Conservation (phyloP, 1,140 invertebrate species). For the Neodiprion fabricii region DNA sequence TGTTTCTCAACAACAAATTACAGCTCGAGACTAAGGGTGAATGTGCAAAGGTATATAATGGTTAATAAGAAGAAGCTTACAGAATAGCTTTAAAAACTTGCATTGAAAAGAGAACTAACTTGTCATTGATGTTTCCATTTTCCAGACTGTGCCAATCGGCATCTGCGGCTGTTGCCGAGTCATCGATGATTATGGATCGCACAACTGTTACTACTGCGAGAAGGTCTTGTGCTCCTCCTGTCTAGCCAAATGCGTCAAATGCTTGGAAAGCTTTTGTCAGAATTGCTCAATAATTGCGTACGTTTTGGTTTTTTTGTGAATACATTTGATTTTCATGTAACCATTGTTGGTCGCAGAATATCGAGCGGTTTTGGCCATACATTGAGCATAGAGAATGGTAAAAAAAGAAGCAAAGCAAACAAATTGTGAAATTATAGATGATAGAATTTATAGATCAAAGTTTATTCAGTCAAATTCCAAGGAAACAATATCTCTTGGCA, state of each 20-base stretch:
- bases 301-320: slow-evolving; percentile 23
- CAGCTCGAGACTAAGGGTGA: slow-evolving; percentile 32
- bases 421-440: too few species aligned
- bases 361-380: slow-evolving; percentile 3
- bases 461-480: too few species aligned
- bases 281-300: slow-evolving; percentile 45
- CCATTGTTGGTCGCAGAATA: slow-evolving; percentile 4
- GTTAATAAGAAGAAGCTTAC: not conserved
- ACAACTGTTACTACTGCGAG: slow-evolving; percentile 43
- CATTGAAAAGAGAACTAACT: slow-evolving; percentile 6
- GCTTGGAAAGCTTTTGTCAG: slow-evolving; percentile 43
- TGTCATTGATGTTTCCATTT: slow-evolving; percentile 5
- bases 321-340: not conserved
- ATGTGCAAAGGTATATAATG: slow-evolving; percentile 32
- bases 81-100: not conserved
- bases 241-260: slow-evolving; percentile 32
- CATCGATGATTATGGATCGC: slow-evolving; percentile 26
- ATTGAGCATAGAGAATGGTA: not conserved
- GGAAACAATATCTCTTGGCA: too few species aligned
- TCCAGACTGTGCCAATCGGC: slow-evolving; percentile 29
- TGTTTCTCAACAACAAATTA: slow-evolving; percentile 42
- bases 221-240: slow-evolving; percentile 39
- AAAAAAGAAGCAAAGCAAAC: too few species aligned
- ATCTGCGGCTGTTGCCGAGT: slow-evolving; percentile 32
- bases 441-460: too few species aligned